Evolutionary conservation across 2,797 vertebrate species (phyloP).

Genomic region (Crossoptilon crossoptilon): DNA sequence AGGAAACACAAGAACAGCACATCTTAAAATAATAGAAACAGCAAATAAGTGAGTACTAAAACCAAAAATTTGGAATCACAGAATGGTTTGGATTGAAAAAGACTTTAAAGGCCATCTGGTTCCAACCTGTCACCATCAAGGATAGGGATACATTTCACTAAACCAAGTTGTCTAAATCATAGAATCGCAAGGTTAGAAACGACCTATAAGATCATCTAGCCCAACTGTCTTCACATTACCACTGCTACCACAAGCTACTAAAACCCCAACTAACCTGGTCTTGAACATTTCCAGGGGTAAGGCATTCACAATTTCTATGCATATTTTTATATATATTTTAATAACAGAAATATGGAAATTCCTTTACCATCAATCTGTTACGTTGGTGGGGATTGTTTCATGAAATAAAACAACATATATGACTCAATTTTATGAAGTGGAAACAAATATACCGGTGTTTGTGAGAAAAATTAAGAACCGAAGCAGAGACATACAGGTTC

Average conservation of each 20-base stretch:
- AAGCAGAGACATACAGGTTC: background rate
- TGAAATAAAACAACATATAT: background rate
- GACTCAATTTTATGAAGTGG: background rate
- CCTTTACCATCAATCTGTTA: background rate
- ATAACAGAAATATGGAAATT: background rate
- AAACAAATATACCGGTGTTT: background rate
- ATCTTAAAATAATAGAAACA: background rate
- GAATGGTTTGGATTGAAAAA: background rate
- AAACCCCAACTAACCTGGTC: background rate
- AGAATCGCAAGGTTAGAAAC: too few species aligned
- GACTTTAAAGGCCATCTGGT: background rate
- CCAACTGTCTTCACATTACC: too few species aligned
- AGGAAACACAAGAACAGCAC: background rate
- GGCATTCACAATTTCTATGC: background rate
- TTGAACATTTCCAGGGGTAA: background rate
- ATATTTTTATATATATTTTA: background rate
- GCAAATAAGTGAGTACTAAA: background rate
- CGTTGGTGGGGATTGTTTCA: background rate
- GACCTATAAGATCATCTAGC: too few species aligned
- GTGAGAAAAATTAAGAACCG: background rate
- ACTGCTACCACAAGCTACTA: too few species aligned
- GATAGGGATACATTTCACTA: background rate
- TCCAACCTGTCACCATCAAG: background rate
- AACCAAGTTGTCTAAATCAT: background rate
- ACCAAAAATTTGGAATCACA: background rate